A percentile compares a stretch with the other conserved stretches of the same genome.
Evolutionary conservation across 1,140 invertebrate species (phyloP).

Genomic region (Aphelinus certus): DNA sequence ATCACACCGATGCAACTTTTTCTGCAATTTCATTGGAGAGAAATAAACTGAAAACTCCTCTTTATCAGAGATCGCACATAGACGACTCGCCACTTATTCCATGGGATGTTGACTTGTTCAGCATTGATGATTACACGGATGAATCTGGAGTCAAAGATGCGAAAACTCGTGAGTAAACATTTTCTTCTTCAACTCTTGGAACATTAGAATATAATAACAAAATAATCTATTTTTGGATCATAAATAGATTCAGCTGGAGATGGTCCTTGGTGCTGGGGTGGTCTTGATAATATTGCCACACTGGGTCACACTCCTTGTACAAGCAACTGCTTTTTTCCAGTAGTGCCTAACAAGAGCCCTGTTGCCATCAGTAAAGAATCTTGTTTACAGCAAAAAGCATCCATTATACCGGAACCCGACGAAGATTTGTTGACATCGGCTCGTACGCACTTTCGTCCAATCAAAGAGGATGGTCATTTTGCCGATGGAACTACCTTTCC

Average conservation of each 20-base stretch:
- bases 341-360: slow-evolving; percentile 53
- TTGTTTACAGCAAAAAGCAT: slow-evolving; percentile 46
- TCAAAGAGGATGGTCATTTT: slow-evolving; percentile 68
- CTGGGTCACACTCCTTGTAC: slow-evolving; percentile 51
- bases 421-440: slow-evolving; percentile 78
- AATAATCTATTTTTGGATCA: background rate
- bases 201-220: background rate
- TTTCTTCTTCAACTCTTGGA: slow-evolving; percentile 4
- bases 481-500: slow-evolving; percentile 76
- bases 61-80: slow-evolving; percentile 51
- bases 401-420: slow-evolving; percentile 62
- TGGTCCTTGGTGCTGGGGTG: slow-evolving; percentile 59
- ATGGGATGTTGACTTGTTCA: slow-evolving; percentile 59
- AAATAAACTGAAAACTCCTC: slow-evolving; percentile 45
- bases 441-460: slow-evolving; percentile 80
- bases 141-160: slow-evolving; percentile 49
- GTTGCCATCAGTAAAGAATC: slow-evolving; percentile 53
- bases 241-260: slow-evolving; percentile 53
- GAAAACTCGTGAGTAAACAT: slow-evolving; percentile 10
- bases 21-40: slow-evolving; percentile 50
- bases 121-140: slow-evolving; percentile 53
- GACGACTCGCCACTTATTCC: slow-evolving; percentile 60
- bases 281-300: slow-evolving; percentile 52
- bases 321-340: slow-evolving; percentile 51
- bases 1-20: slow-evolving; percentile 52